These are phyloP conservation scores for Morinoia aosen DNA, from an alignment of 2,888 invertebrate genomes.

Conservation along the genomic window DNA sequence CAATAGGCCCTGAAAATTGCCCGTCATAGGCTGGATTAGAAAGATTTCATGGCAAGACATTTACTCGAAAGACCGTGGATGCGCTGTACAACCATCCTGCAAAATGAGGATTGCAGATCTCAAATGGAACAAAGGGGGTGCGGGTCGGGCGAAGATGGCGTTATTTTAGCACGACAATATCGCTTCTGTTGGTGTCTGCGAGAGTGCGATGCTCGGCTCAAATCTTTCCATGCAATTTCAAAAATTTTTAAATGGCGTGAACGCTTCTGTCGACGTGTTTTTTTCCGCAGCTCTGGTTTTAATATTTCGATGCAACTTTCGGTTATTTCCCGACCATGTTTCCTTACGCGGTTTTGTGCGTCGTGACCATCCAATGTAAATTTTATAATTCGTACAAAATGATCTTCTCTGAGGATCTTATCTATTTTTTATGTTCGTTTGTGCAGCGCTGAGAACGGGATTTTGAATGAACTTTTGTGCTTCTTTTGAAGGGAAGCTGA, in stretches of 20 bases:
- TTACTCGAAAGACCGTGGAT: background rate
- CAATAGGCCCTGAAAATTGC: conserved; percentile 20
- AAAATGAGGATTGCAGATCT: background rate
- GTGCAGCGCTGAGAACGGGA: background rate
- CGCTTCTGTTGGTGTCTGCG: background rate
- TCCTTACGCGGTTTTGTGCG: background rate
- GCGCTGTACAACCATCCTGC: background rate
- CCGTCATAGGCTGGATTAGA: conserved; percentile 26
- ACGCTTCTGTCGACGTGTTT: background rate
- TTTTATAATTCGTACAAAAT: background rate
- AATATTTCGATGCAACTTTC: background rate
- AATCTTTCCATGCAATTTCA: background rate
- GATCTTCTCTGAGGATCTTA: background rate
- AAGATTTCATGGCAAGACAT: conserved; percentile 27
- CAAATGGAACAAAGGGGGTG: background rate
- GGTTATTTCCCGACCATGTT: background rate
- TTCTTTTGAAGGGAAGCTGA: background rate
- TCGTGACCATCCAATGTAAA: background rate
- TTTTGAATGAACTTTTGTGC: background rate
- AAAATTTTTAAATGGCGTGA: background rate
- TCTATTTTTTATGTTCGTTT: background rate
- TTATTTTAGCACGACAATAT: background rate
- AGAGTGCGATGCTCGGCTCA: background rate
- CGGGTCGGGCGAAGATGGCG: background rate
- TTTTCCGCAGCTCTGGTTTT: background rate